These are phyloP conservation scores for Drosophila atroscutellata DNA, from an alignment of 2,888 invertebrate species.

Conservation along the genomic window DNA sequence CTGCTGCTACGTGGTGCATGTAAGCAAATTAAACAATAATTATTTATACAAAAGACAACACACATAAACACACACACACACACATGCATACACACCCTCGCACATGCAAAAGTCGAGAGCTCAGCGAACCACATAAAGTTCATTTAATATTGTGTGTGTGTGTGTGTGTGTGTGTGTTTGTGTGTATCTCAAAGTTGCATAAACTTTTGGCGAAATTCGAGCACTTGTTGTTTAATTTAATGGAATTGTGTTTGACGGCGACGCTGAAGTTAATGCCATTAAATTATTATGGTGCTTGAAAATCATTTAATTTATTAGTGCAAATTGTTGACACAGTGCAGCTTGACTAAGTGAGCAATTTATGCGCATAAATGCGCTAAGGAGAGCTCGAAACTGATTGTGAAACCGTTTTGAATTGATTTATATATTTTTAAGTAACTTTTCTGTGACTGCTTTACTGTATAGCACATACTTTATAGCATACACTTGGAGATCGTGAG, in stretches of 20 bases:
- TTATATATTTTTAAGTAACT: no score
- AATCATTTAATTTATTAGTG: slow-evolving; percentile 67
- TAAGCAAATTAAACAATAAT: slow-evolving; percentile 75
- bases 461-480: neutral
- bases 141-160: slow-evolving; percentile 45
- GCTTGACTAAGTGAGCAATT: slow-evolving; percentile 14
- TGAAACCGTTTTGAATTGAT: neutral
- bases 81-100: slow-evolving; percentile 11
- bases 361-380: neutral
- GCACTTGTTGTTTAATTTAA: slow-evolving; percentile 73
- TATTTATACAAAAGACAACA: slow-evolving; percentile 60
- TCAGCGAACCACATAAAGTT: slow-evolving; percentile 63
- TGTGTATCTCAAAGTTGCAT: slow-evolving; percentile 45
- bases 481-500: neutral
- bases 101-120: slow-evolving; percentile 28
- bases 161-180: slow-evolving; percentile 6
- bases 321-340: slow-evolving; percentile 49
- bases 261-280: slow-evolving; percentile 46
- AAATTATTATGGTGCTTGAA: slow-evolving; percentile 70
- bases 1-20: slow-evolving; percentile 18
- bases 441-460: no score
- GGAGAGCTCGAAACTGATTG: neutral
- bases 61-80: neutral
- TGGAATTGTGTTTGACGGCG: slow-evolving; percentile 53
- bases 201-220: slow-evolving; percentile 64